Evolutionary conservation across 2,888 invertebrate genomes (phyloP).

Genomic region (Drosophila testacea): DNA sequence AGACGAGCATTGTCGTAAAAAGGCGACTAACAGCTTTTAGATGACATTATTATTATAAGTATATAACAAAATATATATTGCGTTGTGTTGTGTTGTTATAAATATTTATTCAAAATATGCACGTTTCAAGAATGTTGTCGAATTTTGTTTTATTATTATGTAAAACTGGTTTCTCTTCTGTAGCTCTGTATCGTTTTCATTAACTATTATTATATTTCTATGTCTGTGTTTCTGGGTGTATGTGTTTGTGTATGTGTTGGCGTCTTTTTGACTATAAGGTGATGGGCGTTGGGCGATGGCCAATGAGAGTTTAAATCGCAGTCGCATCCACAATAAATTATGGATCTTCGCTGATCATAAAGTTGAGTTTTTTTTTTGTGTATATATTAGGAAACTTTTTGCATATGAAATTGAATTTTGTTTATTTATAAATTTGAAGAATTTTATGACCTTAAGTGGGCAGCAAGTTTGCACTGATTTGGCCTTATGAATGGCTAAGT

Average conservation of each 20-base stretch:
- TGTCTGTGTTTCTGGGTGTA: neutral
- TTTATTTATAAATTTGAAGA: conserved; percentile 30
- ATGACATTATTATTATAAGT: conserved; percentile 28
- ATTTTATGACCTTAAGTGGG: conserved; percentile 28
- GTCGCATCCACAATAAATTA: conserved; percentile 58
- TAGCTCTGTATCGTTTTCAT: conserved; percentile 47
- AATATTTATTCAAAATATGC: conserved; percentile 68
- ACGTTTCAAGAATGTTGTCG: conserved; percentile 66
- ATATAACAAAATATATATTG: conserved; percentile 1
- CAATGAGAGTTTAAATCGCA: conserved; percentile 1
- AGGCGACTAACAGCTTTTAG: conserved; percentile 13
- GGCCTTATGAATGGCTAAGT: conserved; percentile 20
- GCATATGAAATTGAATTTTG: conserved; percentile 26
- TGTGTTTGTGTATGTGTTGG: conserved; percentile 5
- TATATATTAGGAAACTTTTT: conserved; percentile 17
- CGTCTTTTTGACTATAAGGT: conserved; percentile 14
- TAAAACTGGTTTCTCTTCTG: conserved; percentile 63
- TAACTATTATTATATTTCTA: conserved; percentile 38
- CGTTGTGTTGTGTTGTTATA: conserved; percentile 19
- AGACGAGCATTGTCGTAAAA: conserved; percentile 17
- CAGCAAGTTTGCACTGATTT: conserved; percentile 25
- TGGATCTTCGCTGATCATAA: conserved; percentile 51
- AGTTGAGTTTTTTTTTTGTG: conserved; percentile 25
- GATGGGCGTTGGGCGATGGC: conserved; percentile 6
- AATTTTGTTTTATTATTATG: conserved; percentile 67